These are phyloP conservation scores for Drosophila nigromelanica DNA, from an alignment of 1,140 invertebrate genomes.

Conservation along the genomic window DNA sequence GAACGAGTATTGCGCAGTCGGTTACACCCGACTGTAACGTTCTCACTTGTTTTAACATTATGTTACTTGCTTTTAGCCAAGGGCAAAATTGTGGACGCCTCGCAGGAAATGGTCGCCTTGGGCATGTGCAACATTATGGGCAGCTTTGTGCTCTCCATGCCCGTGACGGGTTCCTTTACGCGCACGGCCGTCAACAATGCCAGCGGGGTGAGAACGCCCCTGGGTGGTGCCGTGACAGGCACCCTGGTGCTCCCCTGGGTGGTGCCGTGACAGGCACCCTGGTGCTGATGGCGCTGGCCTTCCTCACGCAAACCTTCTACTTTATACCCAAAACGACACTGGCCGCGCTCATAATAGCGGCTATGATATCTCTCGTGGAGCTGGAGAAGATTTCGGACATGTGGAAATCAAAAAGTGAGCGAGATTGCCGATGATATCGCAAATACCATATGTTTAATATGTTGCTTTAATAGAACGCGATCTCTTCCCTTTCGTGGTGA, in stretches of 20 bases:
- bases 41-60: background rate
- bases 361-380: conserved; percentile 93
- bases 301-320: conserved; percentile 90
- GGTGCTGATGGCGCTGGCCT: conserved; percentile 88
- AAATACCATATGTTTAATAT: too few species aligned
- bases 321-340: conserved; percentile 92
- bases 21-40: too few species aligned
- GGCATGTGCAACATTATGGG: conserved; percentile 93
- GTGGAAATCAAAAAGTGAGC: conserved; percentile 93
- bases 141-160: conserved; percentile 94
- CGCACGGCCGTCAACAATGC: conserved; percentile 96
- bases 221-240: conserved; percentile 92
- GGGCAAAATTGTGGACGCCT: conserved; percentile 91
- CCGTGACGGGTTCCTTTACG: conserved; percentile 94
- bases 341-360: conserved; percentile 90
- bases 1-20: too few species aligned
- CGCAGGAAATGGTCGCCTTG: conserved; percentile 93
- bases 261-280: conserved; percentile 90
- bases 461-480: conserved; percentile 88
- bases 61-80: conserved; percentile 86
- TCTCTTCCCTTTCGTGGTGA: conserved; percentile 89
- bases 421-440: too few species aligned
- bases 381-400: conserved; percentile 89
- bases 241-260: conserved; percentile 90
- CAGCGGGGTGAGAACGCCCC: conserved; percentile 93